Evolutionary conservation across 2,113 vertebrate genomes (phyloP).

Genomic region (Ciconia maguari): DNA sequence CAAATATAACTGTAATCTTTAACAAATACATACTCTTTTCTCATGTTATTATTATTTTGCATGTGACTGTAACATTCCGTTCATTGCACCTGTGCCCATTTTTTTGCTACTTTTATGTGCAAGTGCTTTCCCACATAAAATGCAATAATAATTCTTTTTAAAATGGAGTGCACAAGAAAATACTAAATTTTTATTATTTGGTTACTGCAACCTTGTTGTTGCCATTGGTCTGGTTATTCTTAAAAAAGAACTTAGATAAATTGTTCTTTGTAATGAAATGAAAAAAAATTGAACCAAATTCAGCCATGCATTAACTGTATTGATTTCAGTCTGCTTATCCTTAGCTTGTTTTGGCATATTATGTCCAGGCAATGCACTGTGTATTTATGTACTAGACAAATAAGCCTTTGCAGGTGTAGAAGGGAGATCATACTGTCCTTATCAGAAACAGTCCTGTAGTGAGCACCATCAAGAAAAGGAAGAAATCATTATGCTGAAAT

Average conservation of each 20-base stretch:
- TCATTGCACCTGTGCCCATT: neutral
- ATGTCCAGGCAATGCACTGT: neutral
- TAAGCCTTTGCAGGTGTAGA: neutral
- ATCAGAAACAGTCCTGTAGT: neutral
- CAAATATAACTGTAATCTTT: neutral
- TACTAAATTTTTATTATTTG: neutral
- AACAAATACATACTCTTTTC: neutral
- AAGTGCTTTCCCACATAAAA: neutral
- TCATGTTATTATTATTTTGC: neutral
- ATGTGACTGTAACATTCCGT: neutral
- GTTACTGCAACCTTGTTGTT: neutral
- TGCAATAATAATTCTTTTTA: neutral
- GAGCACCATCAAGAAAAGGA: neutral
- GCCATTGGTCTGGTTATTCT: neutral
- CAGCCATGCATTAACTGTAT: neutral
- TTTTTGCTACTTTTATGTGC: neutral
- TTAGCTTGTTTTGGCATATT: neutral
- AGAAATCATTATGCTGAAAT: neutral
- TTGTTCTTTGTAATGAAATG: neutral
- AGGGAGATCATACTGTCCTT: neutral
- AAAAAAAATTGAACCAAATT: neutral
- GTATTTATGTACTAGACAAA: neutral
- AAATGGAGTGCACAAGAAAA: neutral
- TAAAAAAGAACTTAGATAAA: neutral
- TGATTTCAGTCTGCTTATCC: neutral